phyloP scores from a whole-genome alignment of 2,888 invertebrate species.

The Druceiella hillmani region DNA sequence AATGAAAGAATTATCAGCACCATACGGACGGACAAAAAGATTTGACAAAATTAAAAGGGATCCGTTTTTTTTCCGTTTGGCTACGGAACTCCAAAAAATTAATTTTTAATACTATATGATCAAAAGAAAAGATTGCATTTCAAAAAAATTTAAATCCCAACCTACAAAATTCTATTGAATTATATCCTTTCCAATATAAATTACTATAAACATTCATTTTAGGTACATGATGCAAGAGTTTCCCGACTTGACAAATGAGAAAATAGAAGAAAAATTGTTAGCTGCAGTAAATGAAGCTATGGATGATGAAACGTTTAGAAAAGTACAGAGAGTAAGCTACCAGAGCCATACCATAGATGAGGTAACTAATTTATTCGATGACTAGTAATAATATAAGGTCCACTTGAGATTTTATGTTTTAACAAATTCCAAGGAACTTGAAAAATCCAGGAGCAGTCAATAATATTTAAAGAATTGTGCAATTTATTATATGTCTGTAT shows the following conservation, averaged over 20 bases:
- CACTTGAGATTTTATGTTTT: not conserved
- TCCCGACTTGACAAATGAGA: slow-evolving; percentile 36
- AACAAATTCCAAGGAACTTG: too few relatives aligned
- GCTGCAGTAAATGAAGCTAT: slow-evolving; percentile 63
- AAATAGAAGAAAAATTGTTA: slow-evolving; percentile 56
- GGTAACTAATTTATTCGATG: slow-evolving; percentile 35
- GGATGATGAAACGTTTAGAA: slow-evolving; percentile 63
- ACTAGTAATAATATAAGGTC: too few relatives aligned
- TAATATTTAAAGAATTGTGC: too few relatives aligned
- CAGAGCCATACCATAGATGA: slow-evolving; percentile 64
- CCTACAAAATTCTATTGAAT: slow-evolving; percentile 1
- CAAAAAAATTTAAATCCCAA: slow-evolving; percentile 7
- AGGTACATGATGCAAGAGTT: slow-evolving; percentile 49
- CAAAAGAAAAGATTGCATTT: slow-evolving; percentile 3
- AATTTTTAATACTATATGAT: slow-evolving; percentile 3
- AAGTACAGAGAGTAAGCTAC: slow-evolving; percentile 67
- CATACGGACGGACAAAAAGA: too few relatives aligned
- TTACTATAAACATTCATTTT: slow-evolving; percentile 8
- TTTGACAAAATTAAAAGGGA: too few relatives aligned
- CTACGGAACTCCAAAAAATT: too few relatives aligned
- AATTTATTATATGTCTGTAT: too few relatives aligned
- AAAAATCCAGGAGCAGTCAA: too few relatives aligned
- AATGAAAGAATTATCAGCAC: too few relatives aligned
- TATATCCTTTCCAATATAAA: too few relatives aligned
- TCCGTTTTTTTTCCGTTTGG: too few relatives aligned